A percentile compares a stretch with the other conserved stretches of the same genome.
Conservation (phyloP, 2,113 vertebrate species). For the Puma concolor region DNA sequence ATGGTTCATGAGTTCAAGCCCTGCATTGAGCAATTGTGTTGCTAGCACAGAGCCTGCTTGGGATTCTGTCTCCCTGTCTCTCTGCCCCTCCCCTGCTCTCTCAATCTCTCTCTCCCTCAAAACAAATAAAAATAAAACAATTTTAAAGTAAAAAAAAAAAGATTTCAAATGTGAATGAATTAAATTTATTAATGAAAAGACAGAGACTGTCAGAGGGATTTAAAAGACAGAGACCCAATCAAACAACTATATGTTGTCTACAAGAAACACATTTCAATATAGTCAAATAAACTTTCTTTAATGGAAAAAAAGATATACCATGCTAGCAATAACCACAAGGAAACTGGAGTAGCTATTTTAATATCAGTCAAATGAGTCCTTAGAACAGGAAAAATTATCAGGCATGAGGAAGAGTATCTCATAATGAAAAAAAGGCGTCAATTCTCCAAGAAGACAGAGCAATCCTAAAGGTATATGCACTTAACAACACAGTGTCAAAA, state of each 20-base stretch:
- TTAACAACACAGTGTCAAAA: neutral
- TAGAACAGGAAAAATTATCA: neutral
- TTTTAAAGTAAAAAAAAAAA: neutral
- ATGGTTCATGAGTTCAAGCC: too few relatives aligned
- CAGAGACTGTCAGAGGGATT: neutral
- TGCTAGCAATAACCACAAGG: neutral
- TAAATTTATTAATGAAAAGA: neutral
- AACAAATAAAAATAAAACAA: too few relatives aligned
- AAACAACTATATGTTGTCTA: neutral
- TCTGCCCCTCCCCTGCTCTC: too few relatives aligned
- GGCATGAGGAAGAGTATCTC: neutral
- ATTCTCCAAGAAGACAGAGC: neutral
- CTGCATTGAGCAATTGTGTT: too few relatives aligned
- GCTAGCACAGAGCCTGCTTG: too few relatives aligned
- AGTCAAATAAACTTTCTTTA: neutral
- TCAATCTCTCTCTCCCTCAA: too few relatives aligned
- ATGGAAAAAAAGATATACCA: neutral
- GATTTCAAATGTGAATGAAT: neutral
- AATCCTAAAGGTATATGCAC: neutral
- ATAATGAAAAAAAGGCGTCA: neutral
- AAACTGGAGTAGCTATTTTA: neutral
- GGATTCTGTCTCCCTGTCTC: too few relatives aligned
- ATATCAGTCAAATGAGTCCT: neutral
- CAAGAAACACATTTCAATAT: neutral
- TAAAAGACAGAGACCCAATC: neutral